Base-by-base conservation (phyloP, 1,140 invertebrate species). In the Drosophila obscura region DNA sequence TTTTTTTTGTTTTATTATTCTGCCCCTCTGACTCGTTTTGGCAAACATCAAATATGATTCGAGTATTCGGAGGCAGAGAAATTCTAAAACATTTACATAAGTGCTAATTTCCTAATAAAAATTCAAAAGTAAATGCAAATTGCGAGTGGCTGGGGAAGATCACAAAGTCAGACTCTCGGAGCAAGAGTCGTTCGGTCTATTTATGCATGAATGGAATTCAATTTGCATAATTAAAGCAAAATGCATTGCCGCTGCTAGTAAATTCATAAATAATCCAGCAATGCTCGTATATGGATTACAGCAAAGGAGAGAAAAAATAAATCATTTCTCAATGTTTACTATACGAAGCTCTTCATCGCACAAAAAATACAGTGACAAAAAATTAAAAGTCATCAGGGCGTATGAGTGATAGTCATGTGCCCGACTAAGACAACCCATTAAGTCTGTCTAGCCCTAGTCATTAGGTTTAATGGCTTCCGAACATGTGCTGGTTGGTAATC, bases 151-250 rank as follows among this genome's bases (percentile, higher is more conserved):
- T 22, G 16, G 43, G 28, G 15, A 7, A 39, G 15, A 45, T 24
- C 41, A 31, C 43, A 39, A 49, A 65, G 67, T 57, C 58, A 62
- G 65, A 63, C 55, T 61, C 46, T 60, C 39, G n/a, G 48, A 66
- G 51, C 48, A 52, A 57, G 46, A 61, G 58, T 49, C 39, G 11
- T 51, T 81, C 28, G 43, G 52, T 76, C 63, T 65, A 84, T 84
- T 84, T 80, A 80, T 84, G 80, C 76, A 68, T 80, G 80, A 80
- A 76, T 66, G 76, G 52, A 84, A 69, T 80, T 80, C 80, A 84
- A 84, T 84, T 84, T 84, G 67, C 80, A 84, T 84, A 84, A 84
- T 84, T 84, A 84, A 84, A 79, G 46, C 58, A 59, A 84, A 84
- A 80, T 84, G 80, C 80, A 80, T 80, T 64, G 50, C 65, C 62